Conservation (phyloP, 2,888 invertebrate genomes). For the Tetrapedia diversipes region DNA sequence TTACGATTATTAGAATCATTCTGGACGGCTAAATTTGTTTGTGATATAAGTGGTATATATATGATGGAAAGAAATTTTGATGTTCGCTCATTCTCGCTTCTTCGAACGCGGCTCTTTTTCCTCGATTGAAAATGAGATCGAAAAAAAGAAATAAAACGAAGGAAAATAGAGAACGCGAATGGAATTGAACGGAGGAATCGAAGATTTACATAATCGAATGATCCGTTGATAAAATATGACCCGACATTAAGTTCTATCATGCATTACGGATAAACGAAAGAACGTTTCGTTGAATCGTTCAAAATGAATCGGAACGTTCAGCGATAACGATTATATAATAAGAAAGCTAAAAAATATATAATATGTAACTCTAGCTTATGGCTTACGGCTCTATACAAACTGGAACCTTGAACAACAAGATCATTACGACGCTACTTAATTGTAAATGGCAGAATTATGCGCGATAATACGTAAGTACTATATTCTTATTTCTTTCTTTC, state of each 20-base stretch:
- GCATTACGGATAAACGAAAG: constrained; percentile 34
- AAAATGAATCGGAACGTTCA: constrained; percentile 33
- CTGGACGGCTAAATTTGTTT: constrained; percentile 68
- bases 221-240: constrained; percentile 25
- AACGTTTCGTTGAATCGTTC: constrained; percentile 34
- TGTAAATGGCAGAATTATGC: constrained; percentile 53
- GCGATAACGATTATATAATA: constrained; percentile 50
- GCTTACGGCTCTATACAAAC: constrained; percentile 68
- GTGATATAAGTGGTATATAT: constrained; percentile 53
- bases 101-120: constrained; percentile 20
- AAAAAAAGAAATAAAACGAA: not conserved
- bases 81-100: constrained; percentile 48
- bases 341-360: constrained; percentile 69
- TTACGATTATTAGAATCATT: constrained; percentile 62
- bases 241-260: constrained; percentile 37
- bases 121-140: not conserved
- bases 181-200: constrained; percentile 17
- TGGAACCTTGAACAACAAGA: constrained; percentile 66
- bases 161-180: constrained; percentile 18
- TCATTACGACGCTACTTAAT: constrained; percentile 58
- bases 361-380: constrained; percentile 72
- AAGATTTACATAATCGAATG: constrained; percentile 26
- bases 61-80: constrained; percentile 45
- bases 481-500: too few relatives aligned
- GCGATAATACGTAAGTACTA: constrained; percentile 61